Evolutionary conservation across 92 coral and sea anemone species (phyloP), one percentile per base, ranked within the genome.

Genomic region (Zoanthus solanderi): DNA sequence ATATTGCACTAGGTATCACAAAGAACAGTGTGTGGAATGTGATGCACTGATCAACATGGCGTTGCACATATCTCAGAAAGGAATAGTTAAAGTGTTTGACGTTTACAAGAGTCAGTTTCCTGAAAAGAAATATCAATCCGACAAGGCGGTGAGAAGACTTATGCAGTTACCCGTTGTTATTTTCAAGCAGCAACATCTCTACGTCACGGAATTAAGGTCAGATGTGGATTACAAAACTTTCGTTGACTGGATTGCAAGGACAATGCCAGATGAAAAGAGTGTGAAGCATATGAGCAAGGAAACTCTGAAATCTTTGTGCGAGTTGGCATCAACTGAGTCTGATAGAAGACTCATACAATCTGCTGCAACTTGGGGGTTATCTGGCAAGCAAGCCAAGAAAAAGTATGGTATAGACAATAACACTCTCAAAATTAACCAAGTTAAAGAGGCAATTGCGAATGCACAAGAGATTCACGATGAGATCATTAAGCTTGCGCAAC

Each of bases 81-180:
- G 93, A 45, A 76, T 90, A 78, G 87, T 84, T 34, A 84, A 78
- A 78, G 87, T 88, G 54, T 78, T 52, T 9, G 89, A 88, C 53
- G 78, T 91, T 69, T 88, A 77, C 89, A 78, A 71, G 48, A 84
- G 29, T 23, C 84, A 91, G 34, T 91, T 84, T 78, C 81, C 91
- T 52, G 67, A 74, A 30, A 11, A 0, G 18, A 85, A 92, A 29
- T 92, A 92, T 81, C 83, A 92, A 76, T 88, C 94, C 45, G 91
- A 91, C 77, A 91, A 88, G 48, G 94, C 91, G 9, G 89, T 83
- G 76, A 88, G 94, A 88, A 78, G 92, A 76, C 56, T 92, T 37
- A 53, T 92, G 94, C 94, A 92, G 58, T 45, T 92, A 12, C 92
- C 92, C 42, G 87, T 73, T 44, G 92, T 85, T 17, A 74, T 92